Percentiles rank a stretch among this genome's conserved stretches.
These are phyloP conservation scores for Chesias legatella DNA, from an alignment of 2,888 invertebrate genomes.

Conservation along the genomic window DNA sequence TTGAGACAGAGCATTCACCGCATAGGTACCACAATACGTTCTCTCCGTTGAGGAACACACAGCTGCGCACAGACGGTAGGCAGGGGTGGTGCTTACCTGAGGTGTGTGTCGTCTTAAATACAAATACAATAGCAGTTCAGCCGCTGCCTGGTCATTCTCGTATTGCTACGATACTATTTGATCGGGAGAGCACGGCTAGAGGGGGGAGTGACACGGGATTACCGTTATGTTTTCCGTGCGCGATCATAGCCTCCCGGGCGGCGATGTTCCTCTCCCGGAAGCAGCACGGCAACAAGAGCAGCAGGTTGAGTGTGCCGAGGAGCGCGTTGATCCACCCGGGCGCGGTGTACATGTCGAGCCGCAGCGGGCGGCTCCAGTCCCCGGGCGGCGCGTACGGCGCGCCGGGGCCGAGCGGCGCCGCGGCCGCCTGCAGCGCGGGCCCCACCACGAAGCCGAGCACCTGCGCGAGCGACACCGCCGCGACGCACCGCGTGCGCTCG, in stretches of 20 bases:
- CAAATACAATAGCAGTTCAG: no score
- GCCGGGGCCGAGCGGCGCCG: slow-evolving; percentile 87
- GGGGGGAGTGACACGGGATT: slow-evolving; percentile 1
- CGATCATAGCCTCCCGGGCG: slow-evolving; percentile 87
- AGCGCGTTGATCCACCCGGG: slow-evolving; percentile 92
- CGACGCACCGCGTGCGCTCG: slow-evolving; percentile 91
- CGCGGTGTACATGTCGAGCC: slow-evolving; percentile 93
- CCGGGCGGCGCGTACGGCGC: slow-evolving; percentile 65
- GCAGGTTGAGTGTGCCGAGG: slow-evolving; percentile 85
- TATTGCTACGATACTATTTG: no score
- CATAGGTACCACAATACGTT: no score
- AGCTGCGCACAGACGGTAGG: background rate
- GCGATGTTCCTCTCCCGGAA: slow-evolving; percentile 90
- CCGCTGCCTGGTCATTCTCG: no score
- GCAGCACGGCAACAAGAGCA: slow-evolving; percentile 86
- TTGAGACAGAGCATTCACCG: no score
- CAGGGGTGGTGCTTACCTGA: background rate
- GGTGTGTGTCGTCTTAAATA: no score
- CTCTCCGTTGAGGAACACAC: no score
- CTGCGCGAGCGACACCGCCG: slow-evolving; percentile 91
- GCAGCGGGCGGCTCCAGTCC: slow-evolving; percentile 75
- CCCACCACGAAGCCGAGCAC: slow-evolving; percentile 93
- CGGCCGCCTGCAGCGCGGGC: slow-evolving; percentile 89
- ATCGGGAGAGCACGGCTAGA: no score
- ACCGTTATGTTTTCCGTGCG: slow-evolving; percentile 85